Percentiles rank a stretch among this genome's conserved stretches.
Conservation (phyloP, 2,797 vertebrate genomes). For the Anguilla megastoma region DNA sequence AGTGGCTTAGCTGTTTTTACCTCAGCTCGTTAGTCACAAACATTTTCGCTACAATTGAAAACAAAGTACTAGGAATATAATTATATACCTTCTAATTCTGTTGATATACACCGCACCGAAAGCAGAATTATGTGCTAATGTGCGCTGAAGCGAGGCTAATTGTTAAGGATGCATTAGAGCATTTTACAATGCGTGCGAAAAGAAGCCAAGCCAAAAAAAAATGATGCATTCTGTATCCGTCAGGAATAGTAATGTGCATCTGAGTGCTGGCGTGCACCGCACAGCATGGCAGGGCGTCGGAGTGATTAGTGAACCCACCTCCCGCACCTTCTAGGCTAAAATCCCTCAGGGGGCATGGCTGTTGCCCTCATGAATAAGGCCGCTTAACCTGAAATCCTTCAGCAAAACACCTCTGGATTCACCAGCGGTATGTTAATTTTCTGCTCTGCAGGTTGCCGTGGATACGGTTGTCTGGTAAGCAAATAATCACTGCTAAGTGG, state of each 20-base stretch:
- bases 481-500: not conserved
- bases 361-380: not conserved
- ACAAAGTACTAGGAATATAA: not conserved
- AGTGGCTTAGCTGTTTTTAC: not conserved
- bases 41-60: not conserved
- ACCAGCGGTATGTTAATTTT: not conserved
- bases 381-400: slow-evolving; percentile 1
- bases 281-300: not conserved
- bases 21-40: not conserved
- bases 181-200: slow-evolving; percentile 53
- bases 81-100: not conserved
- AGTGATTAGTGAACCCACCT: slow-evolving; percentile 1
- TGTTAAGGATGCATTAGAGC: slow-evolving; percentile 51
- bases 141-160: slow-evolving; percentile 40
- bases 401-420: not conserved
- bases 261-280: not conserved
- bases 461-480: slow-evolving; percentile 1
- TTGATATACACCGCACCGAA: slow-evolving; percentile 55
- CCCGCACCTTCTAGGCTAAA: not conserved
- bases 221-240: slow-evolving; percentile 52
- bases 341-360: not conserved
- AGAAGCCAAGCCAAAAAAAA: slow-evolving; percentile 45
- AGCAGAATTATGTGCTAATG: slow-evolving; percentile 41
- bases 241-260: slow-evolving; percentile 17
- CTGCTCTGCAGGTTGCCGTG: not conserved